Evolutionary conservation across 2,797 vertebrate species (phyloP), one percentile per base, ranked within the genome.

Genomic region (Anisognathus igniventris): DNA sequence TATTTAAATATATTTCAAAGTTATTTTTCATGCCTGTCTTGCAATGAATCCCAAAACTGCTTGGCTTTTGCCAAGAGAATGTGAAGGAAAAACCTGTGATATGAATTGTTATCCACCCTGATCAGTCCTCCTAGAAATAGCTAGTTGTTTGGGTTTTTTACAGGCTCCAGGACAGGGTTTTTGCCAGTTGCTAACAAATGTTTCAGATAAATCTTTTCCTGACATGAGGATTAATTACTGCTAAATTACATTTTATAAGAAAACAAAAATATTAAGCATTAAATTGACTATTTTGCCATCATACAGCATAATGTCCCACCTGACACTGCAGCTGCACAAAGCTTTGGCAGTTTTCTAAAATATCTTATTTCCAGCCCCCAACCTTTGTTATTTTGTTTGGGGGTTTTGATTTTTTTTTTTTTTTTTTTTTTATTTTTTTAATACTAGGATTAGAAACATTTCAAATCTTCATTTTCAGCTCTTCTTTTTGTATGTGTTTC

Each of bases 151-250:
- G n/a, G 3, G 7, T 66, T 75, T 76, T 87, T 82, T 60, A 35
- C 40, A 15, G 62, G 50, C 33, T 77, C 57, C 39, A 67, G 21
- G 27, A 40, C 90, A 37, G 8, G 72, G 42, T 70, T 93, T 96
- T 96, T 84, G 85, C 42, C 45, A 93, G 21, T 68, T 14, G 15
- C 40, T 89, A 90, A 54, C 53, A 79, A 92, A 48, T 78, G 21
- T 82, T 73, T 44, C 13, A 71, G 33, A 42, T 90, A 89, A 71
- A 92, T 70, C 5, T 79, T 81, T 94, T 74, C 85, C 77, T 96
- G 33, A 60, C 53, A 35, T 13, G 37, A 94, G 51, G n/a, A 97
- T 94, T 96, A 95, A 96, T 95, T 97, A 40, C 73, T 95, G 39
- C n/a, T 88, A 81, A 96, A 48, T 61, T 93, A 42, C 10, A 60